phyloP scores from a whole-genome alignment of 2,113 vertebrate species.

The Oreochromis niloticus region DNA sequence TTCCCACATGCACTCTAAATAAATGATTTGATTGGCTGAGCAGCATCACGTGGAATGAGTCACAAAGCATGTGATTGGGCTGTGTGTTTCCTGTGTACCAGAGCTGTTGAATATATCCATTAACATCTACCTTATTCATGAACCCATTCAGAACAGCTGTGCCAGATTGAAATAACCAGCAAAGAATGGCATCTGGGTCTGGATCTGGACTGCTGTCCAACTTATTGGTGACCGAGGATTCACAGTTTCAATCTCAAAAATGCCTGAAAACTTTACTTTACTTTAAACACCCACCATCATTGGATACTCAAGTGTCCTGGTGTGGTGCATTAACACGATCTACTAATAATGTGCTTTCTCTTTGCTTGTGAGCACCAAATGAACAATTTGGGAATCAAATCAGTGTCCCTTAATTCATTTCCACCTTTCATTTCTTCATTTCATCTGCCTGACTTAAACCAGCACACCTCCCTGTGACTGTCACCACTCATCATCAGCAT shows the following conservation, averaged over 20 bases:
- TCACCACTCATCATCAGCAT: background rate
- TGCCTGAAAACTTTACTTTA: background rate
- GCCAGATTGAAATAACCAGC: background rate
- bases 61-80: background rate
- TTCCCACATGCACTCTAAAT: background rate
- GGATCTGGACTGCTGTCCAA: background rate
- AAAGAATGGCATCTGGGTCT: background rate
- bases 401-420: background rate
- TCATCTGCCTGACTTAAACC: background rate
- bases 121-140: background rate
- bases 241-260: background rate
- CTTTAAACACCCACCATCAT: background rate
- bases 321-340: background rate
- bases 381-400: constrained; percentile 10
- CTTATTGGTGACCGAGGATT: background rate
- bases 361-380: background rate
- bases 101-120: background rate
- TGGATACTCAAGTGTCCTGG: background rate
- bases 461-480: background rate
- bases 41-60: background rate
- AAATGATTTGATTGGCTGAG: background rate
- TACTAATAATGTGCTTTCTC: background rate
- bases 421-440: background rate
- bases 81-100: background rate
- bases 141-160: background rate